Percentiles rank a stretch among this genome's conserved stretches.
Evolutionary conservation across 23 tunicate species (phyloP).

Genomic region (Pegea sp.): DNA sequence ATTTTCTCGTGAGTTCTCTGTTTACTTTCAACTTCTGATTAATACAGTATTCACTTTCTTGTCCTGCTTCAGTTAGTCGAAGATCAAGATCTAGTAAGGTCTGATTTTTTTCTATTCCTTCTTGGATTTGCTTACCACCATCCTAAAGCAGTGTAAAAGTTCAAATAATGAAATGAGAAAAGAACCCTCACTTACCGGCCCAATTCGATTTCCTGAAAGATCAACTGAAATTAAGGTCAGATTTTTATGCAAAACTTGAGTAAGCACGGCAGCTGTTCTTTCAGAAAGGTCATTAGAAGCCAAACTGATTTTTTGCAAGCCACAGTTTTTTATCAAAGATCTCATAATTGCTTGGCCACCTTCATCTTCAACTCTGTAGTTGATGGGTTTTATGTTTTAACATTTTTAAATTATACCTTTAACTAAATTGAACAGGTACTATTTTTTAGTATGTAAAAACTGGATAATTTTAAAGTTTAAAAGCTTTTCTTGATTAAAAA

Average conservation of each 20-base stretch:
- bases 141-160: conserved; percentile 7
- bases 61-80: conserved; percentile 85
- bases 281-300: conserved; percentile 61
- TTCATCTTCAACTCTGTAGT: conserved; percentile 59
- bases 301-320: conserved; percentile 27
- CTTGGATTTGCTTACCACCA: conserved; percentile 88
- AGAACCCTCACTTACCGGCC: conserved; percentile 19
- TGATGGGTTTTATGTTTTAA: too few relatives aligned
- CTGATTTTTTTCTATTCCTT: conserved; percentile 68
- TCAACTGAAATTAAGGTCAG: conserved; percentile 9
- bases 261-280: conserved; percentile 60
- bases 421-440: too few relatives aligned
- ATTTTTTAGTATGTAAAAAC: too few relatives aligned
- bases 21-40: conserved; percentile 50
- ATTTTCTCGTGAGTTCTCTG: conserved; percentile 42
- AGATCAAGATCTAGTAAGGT: conserved; percentile 45
- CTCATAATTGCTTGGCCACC: conserved; percentile 70
- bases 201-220: conserved; percentile 57
- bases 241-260: conserved; percentile 59
- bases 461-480: too few relatives aligned
- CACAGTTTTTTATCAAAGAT: conserved; percentile 34
- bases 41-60: conserved; percentile 92
- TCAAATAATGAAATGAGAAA: neutral
- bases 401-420: too few relatives aligned
- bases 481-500: neutral